Conservation (phyloP, 2,113 vertebrate genomes). For the Coryphaenoides rupestris region DNA sequence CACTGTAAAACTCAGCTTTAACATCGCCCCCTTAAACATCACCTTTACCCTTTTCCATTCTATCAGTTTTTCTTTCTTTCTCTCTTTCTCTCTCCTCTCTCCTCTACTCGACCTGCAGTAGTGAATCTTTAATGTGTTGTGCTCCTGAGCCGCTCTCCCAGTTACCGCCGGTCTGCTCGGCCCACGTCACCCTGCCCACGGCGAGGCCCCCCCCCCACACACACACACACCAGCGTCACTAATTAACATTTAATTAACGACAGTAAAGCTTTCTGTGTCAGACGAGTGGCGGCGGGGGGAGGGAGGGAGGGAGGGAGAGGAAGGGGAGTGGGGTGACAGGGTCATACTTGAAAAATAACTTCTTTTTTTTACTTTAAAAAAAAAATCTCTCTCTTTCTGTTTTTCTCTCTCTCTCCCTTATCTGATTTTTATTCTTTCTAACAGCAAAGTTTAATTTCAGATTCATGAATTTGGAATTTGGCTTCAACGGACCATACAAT, state of each 20-base stretch:
- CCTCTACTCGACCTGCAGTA: slow-evolving; percentile 5
- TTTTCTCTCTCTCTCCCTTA: slow-evolving; percentile 11
- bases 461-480: slow-evolving; percentile 51
- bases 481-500: no score
- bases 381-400: slow-evolving; percentile 9
- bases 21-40: no score
- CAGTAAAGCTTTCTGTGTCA: slow-evolving; percentile 63
- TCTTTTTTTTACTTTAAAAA: no score
- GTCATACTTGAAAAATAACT: slow-evolving; percentile 9
- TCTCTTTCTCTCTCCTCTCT: no score
- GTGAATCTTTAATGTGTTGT: slow-evolving; percentile 74
- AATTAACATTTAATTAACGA: slow-evolving; percentile 73
- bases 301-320: slow-evolving; percentile 13
- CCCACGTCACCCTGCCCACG: slow-evolving; percentile 32
- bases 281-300: no score
- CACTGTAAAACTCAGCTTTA: no score
- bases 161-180: slow-evolving; percentile 50
- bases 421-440: slow-evolving; percentile 13
- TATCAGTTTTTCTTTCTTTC: no score
- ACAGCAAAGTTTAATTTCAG: slow-evolving; percentile 26
- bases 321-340: slow-evolving; percentile 4
- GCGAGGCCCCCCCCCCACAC: slow-evolving; percentile 4
- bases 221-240: slow-evolving; percentile 48
- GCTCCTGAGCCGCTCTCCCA: slow-evolving; percentile 59
- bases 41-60: no score